Evolutionary conservation across 1,140 invertebrate species (phyloP), one percentile per base, ranked within the genome.

Genomic region (Calephelis virginiensis): DNA sequence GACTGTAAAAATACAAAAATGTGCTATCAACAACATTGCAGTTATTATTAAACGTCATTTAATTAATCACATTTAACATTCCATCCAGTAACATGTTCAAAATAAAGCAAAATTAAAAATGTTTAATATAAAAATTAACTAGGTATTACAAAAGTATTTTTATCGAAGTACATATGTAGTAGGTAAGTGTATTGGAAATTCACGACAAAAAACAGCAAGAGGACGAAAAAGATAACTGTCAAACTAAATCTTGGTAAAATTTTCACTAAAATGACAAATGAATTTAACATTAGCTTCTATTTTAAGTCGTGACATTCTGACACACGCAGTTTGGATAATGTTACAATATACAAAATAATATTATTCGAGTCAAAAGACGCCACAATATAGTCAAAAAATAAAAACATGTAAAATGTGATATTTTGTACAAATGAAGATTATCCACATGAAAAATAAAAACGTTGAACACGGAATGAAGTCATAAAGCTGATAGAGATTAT

Each of bases 371-470:
- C 53, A 56, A 56, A 56, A 56, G 53, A 56, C 53, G 28, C 12
- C 28, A 56, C 53, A 56, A 56, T 38, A 12, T 37, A 49, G 53
- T 56, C 53, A 17, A 56, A 56, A 37, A 56, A 38, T 56, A 56
- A 56, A 56, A 56, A 56, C 53, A 56, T 28, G 14, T 37, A 12
- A 37, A 56, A 37, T 43, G 53, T 56, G 53, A 37, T 17, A 64
- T 64, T 43, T 50, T 64, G 63, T 64, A 64, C 63, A 64, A 64
- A 62, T 62, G 61, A 46, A 62, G 61, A 56, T 43, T 43, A 43
- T 43, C 40, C 8, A 14, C 9, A 56, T 56, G 11, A 14, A 56
- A 56, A 28, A 56, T 37, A 56, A 53, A 9, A 56, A 56, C 50
- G 37, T 56, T 10, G 40, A 64, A 63, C 9, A 60, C n/a, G 61